Base-by-base conservation (phyloP, 2,113 vertebrate species). In the Thomomys bottae region DNA sequence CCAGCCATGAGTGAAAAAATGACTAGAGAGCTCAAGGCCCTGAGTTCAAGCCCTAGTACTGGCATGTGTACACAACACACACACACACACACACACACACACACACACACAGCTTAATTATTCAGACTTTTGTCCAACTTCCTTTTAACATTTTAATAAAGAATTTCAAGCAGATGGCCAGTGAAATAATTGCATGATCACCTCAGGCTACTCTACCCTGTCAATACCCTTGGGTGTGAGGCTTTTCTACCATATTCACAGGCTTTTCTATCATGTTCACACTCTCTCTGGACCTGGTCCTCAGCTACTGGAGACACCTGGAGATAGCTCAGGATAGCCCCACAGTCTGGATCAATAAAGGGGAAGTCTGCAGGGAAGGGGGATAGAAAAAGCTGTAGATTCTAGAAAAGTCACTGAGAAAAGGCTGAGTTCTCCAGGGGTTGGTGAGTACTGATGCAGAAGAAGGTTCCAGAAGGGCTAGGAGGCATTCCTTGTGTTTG, bases 211-310 rank as follows among this genome's bases (percentile, higher is more conserved):
- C 49, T 40, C 5, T 32, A 42, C 24, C 3, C 21, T 17, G 42
- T 3, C 40, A 15, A 1, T 26, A 15, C 8, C 23, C 28, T 15
- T 10, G 11, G 0, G 3, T 26, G 3, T n/a, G 49, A 54, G 49
- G 49, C 14, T 28, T 8, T 49, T 7, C 26, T 42, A 30, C 15
- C 42, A 45, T 23, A 14, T 2, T 23, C 15, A 8, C 8, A 59
- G 75, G 26, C 34, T 66, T n/a, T 28, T 24, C 54, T 3, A 3
- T n/a, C 57, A 64, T 36, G 28, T 7, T 34, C 32, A 18, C 0
- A 0, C 45, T 78, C 36, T 28, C 42, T 45, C 8, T 36, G 42
- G 36, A 21, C 72, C 28, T n/a, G n/a, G 42, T 73, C 36, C 40
- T 79, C 30, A 26, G 72, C 42, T 72, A 2, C 63, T 20, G 28